These are phyloP conservation scores for Agapostemon virescens DNA, from an alignment of 2,888 invertebrate genomes.

Conservation along the genomic window DNA sequence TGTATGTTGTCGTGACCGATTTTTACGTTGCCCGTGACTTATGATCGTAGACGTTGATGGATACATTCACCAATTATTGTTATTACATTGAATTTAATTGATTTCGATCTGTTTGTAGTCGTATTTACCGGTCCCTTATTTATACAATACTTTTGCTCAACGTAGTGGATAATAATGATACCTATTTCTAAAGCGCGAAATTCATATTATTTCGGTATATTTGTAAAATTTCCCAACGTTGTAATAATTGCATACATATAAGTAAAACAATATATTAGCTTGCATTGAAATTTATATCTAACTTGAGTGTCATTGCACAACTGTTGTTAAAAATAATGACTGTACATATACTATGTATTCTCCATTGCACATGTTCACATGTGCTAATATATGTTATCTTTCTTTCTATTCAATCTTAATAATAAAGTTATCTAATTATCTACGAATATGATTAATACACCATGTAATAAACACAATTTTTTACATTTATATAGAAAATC, in stretches of 20 bases:
- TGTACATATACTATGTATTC: not conserved
- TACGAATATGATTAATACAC: too few relatives aligned
- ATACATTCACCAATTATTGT: constrained; percentile 3
- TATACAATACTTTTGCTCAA: constrained; percentile 51
- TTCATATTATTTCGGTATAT: constrained; percentile 32
- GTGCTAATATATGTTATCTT: constrained; percentile 1
- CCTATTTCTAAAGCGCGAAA: constrained; percentile 45
- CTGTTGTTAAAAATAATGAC: constrained; percentile 35
- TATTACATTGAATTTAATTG: not conserved
- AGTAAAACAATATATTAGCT: constrained; percentile 7
- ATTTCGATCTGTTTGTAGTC: not conserved
- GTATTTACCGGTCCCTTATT: constrained; percentile 19
- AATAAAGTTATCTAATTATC: not conserved
- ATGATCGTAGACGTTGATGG: not conserved
- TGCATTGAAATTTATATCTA: not conserved
- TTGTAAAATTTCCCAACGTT: constrained; percentile 9
- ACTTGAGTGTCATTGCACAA: constrained; percentile 63
- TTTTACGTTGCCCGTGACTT: not conserved
- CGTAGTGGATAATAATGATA: constrained; percentile 43
- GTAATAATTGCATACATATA: not conserved
- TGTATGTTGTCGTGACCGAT: constrained; percentile 25
- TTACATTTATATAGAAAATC: not conserved
- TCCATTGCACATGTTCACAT: not conserved
- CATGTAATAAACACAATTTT: not conserved
- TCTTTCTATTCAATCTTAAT: not conserved